phyloP scores from a whole-genome alignment of 64 coral and sea anemone species.

The Catalaphyllia jardinei region DNA sequence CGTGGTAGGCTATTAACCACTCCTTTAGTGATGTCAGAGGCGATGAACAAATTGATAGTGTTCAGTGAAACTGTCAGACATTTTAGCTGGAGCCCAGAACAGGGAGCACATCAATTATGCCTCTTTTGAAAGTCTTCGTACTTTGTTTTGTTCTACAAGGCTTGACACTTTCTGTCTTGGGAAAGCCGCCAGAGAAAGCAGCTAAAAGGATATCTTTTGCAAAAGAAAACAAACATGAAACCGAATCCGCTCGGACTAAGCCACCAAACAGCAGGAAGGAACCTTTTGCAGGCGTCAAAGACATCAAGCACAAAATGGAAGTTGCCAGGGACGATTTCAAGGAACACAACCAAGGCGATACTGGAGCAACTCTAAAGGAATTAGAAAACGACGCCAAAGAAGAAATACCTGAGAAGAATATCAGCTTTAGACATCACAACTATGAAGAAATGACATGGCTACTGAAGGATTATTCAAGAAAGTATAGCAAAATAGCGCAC shows the following conservation, averaged over 20 bases:
- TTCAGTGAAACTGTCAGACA: not conserved
- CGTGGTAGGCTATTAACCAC: not conserved
- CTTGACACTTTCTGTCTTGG: not conserved
- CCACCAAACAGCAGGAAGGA: not conserved
- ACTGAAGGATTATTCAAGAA: constrained; percentile 81
- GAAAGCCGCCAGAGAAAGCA: constrained; percentile 50
- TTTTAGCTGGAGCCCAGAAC: not conserved
- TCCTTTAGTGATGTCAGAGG: not conserved
- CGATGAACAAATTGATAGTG: not conserved
- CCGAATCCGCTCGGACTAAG: not conserved
- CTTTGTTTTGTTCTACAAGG: not conserved
- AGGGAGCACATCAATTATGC: not conserved
- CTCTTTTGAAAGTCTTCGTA: not conserved
- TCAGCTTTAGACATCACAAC: constrained; percentile 90
- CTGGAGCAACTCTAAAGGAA: constrained; percentile 25
- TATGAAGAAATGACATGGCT: constrained; percentile 99
- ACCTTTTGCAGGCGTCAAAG: constrained; percentile 48
- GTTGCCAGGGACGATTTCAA: constrained; percentile 54
- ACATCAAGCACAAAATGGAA: constrained; percentile 60
- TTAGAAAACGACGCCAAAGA: constrained; percentile 28
- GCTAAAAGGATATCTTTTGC: constrained; percentile 23
- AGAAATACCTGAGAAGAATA: constrained; percentile 63
- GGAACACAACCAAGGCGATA: constrained; percentile 28
- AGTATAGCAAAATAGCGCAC: constrained; percentile 60
- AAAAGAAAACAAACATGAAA: constrained; percentile 3